Base-by-base conservation (phyloP, 2,888 invertebrate species). In the Andrena fulva region DNA sequence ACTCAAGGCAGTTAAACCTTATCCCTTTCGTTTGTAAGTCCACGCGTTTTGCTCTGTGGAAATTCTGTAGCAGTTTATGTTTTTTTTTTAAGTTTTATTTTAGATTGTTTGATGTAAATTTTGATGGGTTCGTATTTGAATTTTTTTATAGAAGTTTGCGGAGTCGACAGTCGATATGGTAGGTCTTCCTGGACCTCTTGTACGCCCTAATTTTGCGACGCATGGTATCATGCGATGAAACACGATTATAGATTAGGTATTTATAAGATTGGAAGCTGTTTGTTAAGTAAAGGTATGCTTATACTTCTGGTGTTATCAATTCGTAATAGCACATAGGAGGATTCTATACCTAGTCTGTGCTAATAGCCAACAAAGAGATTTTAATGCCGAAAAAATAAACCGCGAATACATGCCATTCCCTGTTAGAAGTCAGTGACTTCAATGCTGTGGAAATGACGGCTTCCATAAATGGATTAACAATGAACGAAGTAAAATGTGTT, bases 361-460 rank as follows among this genome's bases (percentile, higher is more conserved):
- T 56, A 27, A 27, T 8, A 8, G 56, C 24, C 27, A 24, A 20
- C 8, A 0, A 56, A 24, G 56, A 56, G 56, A 56, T 56, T 56
- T 56, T 20, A 56, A 56, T 24, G 56, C 56, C 83, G 62, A 71
- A 84, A 82, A 84, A 78, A 70, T 8, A 20, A 12, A 70, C 27
- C 60, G 27, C 7, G 35, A 20, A 63, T 35, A 12, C 12, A n/a
- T 20, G 31, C 20, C 4, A 63, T 27, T 6, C 10, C 12, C 12
- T 35, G 24, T 63, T 7, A 16, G 35, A 12, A 52, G 63, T 81
- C 64, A 70, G 87, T 77, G 87, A 87, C 42, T 87, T 87, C 85
- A 83, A 87, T 74, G 87, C 87, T 80, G 59, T 75, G 20, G 54
- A 56, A 68, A 59, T 42, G 20, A 20, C 27, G 29, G 48, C 48